Evolutionary conservation across 1,140 invertebrate genomes (phyloP).

Genomic region (Philopotamus ludificatus): DNA sequence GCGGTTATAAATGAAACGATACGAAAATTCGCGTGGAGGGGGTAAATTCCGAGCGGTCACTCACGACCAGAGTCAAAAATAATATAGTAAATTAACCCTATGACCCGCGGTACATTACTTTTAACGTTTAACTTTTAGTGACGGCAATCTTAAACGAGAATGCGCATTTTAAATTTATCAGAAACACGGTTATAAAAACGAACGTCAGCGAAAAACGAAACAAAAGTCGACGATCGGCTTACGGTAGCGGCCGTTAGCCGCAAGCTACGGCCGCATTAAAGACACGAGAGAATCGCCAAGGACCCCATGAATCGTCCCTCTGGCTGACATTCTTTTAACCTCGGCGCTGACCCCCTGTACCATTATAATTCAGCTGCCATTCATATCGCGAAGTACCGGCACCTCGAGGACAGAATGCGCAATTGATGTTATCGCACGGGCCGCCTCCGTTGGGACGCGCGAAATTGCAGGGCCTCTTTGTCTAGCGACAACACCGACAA

Average conservation of each 20-base stretch:
- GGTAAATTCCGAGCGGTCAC: too few species aligned
- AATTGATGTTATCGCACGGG: background rate
- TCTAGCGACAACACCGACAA: slow-evolving; percentile 10
- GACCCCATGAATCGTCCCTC: slow-evolving; percentile 8
- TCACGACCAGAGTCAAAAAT: too few species aligned
- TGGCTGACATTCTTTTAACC: background rate
- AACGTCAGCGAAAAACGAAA: background rate
- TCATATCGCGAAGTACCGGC: background rate
- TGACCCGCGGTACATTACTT: too few species aligned
- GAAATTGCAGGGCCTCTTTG: background rate
- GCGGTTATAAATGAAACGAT: too few species aligned
- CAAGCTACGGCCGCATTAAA: slow-evolving; percentile 14
- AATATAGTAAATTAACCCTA: too few species aligned
- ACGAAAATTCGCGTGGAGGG: too few species aligned
- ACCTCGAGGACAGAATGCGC: background rate
- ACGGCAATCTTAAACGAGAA: too few species aligned
- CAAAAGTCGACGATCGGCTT: background rate
- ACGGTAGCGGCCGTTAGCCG: slow-evolving; percentile 7
- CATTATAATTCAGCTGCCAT: slow-evolving; percentile 9
- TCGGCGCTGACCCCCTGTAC: background rate
- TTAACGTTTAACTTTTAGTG: too few species aligned
- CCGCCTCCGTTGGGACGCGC: background rate
- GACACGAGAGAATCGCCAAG: slow-evolving; percentile 10
- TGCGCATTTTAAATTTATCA: background rate
- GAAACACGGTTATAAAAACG: background rate